Conservation (phyloP, 2,113 vertebrate species). For the Laterallus jamaicensis region DNA sequence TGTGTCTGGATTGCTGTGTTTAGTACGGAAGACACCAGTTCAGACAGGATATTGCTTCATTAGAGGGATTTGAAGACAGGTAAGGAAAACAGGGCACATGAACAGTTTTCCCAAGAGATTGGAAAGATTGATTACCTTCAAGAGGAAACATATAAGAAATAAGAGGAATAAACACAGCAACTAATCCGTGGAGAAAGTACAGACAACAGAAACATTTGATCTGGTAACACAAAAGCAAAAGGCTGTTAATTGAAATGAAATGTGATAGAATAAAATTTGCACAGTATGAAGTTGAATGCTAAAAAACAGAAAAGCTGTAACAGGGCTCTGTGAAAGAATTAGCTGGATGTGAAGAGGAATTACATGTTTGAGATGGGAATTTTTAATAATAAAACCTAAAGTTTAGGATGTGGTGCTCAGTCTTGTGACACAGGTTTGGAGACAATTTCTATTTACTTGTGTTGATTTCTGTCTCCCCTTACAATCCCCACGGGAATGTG, state of each 20-base stretch:
- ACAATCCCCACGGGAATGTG: fast-evolving
- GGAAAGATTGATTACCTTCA: background rate
- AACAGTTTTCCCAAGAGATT: background rate
- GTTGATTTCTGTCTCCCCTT: background rate
- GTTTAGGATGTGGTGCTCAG: background rate
- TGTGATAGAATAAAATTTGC: background rate
- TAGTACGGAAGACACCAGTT: background rate
- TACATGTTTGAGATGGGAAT: background rate
- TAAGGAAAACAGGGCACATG: background rate
- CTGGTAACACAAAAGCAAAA: background rate
- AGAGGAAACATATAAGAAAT: background rate
- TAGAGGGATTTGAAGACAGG: background rate
- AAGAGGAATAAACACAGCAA: background rate
- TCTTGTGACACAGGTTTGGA: background rate
- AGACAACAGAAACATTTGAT: background rate
- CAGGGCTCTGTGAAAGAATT: background rate
- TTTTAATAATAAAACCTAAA: background rate
- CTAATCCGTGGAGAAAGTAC: background rate
- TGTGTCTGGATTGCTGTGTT: background rate
- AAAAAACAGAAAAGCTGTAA: background rate
- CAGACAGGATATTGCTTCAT: background rate
- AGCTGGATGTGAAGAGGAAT: background rate
- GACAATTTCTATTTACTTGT: background rate
- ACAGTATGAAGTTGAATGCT: background rate
- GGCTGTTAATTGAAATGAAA: background rate